Evolutionary conservation across 2,888 invertebrate species (phyloP), one percentile per base, ranked within the genome.

Genomic region (Stenoptilia bipunctidactyla): DNA sequence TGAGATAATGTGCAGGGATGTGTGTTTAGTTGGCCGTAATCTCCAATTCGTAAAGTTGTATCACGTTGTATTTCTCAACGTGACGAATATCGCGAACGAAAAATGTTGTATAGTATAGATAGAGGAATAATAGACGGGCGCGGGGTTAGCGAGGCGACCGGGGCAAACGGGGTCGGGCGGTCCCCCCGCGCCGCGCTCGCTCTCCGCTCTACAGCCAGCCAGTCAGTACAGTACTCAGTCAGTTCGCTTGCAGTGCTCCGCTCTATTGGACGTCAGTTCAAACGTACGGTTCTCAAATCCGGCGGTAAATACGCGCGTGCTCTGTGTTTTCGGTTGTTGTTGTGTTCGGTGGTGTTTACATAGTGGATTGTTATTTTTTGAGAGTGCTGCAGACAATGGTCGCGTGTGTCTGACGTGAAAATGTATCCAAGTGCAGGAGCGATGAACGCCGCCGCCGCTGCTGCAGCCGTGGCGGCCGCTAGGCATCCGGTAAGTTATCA

Each of bases 401-500:
- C 64, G 68, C 62, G 70, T 67, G 74, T 72, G 76, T 75, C 75
- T 86, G 75, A 85, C 84, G 73, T 68, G 73, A 87, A 87, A 83
- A 93, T 93, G 92, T 93, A 92, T 88, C 92, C 92, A 52, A 91
- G 90, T 86, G 90, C 91, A 85, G 91, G 91, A 86, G 85, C 85
- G 48, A 92, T 92, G 89, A 92, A 92, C 86, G 92, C 92, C 77
- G 92, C 92, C 79, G 92, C 91, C 72, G 92, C 91, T 70, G 92
- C 92, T 67, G 92, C 92, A 69, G 93, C 90, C 65, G 92, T 89
- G 71, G 92, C 91, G 80, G 92, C 91, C 82, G 92, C 92, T 51
- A 89, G 93, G 84, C 93, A 93, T 88, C 92, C 92, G 90, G 92
- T 93, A 86, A 91, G 90, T 34, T 2, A 3, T 34, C 4, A 5